phyloP scores from a whole-genome alignment of 2,113 vertebrate genomes.

The Eudyptes chrysolophus region DNA sequence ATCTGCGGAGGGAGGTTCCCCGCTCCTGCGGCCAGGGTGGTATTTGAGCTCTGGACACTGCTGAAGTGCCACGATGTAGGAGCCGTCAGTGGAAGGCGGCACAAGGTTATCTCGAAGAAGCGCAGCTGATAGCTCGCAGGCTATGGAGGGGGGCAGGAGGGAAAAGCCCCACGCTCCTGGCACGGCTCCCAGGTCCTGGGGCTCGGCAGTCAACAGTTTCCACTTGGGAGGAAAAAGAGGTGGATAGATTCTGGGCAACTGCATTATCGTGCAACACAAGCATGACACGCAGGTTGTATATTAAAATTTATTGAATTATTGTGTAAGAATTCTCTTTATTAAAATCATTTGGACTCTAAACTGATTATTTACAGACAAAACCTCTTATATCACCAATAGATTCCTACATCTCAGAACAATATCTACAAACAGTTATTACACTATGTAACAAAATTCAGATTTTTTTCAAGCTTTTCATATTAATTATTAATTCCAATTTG shows the following conservation, averaged over 20 bases:
- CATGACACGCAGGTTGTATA: slow-evolving; percentile 25
- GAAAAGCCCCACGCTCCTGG: too few relatives aligned
- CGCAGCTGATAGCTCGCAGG: fast-evolving
- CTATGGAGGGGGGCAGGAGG: neutral
- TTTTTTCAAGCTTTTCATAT: slow-evolving; percentile 63
- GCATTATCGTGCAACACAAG: neutral
- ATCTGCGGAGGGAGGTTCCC: neutral
- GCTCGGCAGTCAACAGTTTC: neutral
- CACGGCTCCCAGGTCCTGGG: neutral
- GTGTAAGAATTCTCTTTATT: slow-evolving; percentile 78
- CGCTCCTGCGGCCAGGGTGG: neutral
- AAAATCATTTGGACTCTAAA: slow-evolving; percentile 76
- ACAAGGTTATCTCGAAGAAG: neutral
- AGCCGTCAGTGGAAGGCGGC: neutral
- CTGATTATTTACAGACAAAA: slow-evolving; percentile 86
- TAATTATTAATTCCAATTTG: slow-evolving; percentile 72
- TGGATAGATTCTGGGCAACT: too few relatives aligned
- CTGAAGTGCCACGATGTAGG: neutral
- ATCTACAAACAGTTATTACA: slow-evolving; percentile 76
- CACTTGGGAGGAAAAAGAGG: neutral
- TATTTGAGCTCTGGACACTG: neutral
- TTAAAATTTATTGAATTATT: slow-evolving; percentile 79
- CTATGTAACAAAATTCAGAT: slow-evolving; percentile 64
- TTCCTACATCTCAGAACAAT: slow-evolving; percentile 70
- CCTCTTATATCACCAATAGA: slow-evolving; percentile 74